These are phyloP conservation scores for Tenualosa ilisha DNA, from an alignment of 2,797 vertebrate genomes.

Conservation along the genomic window DNA sequence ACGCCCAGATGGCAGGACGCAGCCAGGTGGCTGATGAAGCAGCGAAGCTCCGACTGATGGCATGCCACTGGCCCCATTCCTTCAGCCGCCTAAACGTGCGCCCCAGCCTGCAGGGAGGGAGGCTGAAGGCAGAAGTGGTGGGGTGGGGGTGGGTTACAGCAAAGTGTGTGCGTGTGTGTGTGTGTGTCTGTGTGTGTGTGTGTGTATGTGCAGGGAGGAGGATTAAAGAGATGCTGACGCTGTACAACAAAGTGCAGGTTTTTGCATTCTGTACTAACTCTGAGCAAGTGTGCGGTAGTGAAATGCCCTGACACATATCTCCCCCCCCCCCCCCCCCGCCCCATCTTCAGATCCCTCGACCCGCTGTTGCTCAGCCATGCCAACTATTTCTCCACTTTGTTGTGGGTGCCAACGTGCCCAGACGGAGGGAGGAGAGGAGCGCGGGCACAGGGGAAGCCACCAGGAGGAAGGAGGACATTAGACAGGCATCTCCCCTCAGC, in stretches of 20 bases:
- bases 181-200: background rate
- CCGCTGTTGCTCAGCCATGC: slow-evolving; percentile 59
- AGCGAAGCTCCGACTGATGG: background rate
- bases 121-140: background rate
- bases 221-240: background rate
- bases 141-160: background rate
- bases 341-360: slow-evolving; percentile 67
- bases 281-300: background rate
- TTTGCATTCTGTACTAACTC: background rate
- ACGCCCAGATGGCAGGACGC: background rate
- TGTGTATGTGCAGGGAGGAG: background rate
- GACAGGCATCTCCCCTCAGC: slow-evolving; percentile 42
- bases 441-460: slow-evolving; percentile 44
- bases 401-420: slow-evolving; percentile 69
- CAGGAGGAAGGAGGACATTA: slow-evolving; percentile 39
- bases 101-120: background rate
- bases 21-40: background rate
- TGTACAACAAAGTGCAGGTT: slow-evolving; percentile 12
- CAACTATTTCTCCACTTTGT: slow-evolving; percentile 71
- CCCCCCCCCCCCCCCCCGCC: slow-evolving; percentile 17
- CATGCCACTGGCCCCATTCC: background rate
- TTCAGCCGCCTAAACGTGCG: background rate
- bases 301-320: slow-evolving; percentile 6
- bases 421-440: slow-evolving; percentile 54
- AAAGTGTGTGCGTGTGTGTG: background rate